These are phyloP conservation scores for Sandelia bainsii DNA, from an alignment of 2,797 vertebrate genomes.

Conservation along the genomic window DNA sequence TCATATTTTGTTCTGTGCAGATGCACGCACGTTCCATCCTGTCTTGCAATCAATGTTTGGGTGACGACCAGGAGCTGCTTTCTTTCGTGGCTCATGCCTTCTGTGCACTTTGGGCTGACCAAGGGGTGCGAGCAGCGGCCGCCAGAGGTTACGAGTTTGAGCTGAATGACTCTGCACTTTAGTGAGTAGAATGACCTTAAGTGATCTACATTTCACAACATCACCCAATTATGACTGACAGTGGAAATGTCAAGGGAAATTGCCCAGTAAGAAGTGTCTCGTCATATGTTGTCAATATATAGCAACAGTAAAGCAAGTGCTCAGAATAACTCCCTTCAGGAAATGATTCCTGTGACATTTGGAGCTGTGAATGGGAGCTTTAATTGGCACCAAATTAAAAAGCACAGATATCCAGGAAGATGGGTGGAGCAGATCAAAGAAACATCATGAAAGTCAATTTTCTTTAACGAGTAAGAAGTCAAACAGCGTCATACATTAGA, in stretches of 20 bases:
- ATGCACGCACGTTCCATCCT: conserved; percentile 80
- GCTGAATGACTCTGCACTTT: conserved; percentile 87
- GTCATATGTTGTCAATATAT: conserved; percentile 41
- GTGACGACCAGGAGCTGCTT: conserved; percentile 81
- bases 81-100: conserved; percentile 83
- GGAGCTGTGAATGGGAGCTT: conserved; percentile 25
- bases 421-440: conserved; percentile 19
- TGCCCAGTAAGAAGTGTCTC: conserved; percentile 16
- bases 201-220: conserved; percentile 1
- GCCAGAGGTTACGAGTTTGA: conserved; percentile 82
- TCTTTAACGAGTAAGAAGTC: conserved; percentile 11
- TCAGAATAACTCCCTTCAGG: conserved; percentile 41
- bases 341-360: conserved; percentile 70
- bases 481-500: not conserved
- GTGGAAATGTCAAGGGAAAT: conserved; percentile 61
- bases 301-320: conserved; percentile 13
- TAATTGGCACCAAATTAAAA: conserved; percentile 60
- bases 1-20: conserved; percentile 49
- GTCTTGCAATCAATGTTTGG: conserved; percentile 82
- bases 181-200: conserved; percentile 79
- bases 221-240: conserved; percentile 29
- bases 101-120: conserved; percentile 83
- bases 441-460: conserved; percentile 18
- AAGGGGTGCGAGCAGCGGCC: conserved; percentile 76
- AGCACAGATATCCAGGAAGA: conserved; percentile 14